Base-by-base conservation (phyloP, 1,140 invertebrate genomes). In the Batillaria attramentaria region DNA sequence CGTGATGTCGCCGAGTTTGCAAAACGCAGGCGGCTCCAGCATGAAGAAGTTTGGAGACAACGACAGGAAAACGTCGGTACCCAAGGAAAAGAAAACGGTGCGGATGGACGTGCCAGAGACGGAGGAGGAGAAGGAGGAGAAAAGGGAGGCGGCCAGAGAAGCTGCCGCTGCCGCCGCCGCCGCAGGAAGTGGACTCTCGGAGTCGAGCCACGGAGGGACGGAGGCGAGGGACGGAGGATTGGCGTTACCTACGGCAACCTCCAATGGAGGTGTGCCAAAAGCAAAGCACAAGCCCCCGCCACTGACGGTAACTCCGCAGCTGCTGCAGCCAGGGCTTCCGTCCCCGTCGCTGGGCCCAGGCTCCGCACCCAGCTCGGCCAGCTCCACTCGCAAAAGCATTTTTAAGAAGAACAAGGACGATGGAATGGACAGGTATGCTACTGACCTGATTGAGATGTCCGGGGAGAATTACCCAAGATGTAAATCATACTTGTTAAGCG, bases 331-430 rank as follows among this genome's bases (percentile, higher is more conserved):
- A n/a, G 54, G 54, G 4, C n/a, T 75, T 20, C 54, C 73, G 4
- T 75, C 73, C 39, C 73, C 73, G 10, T 42, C 54, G 54, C 62
- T 50, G 8, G 57, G 54, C 18, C 28, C 79, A 35, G 72, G 42
- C 37, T 75, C 82, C 39, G 74, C 46, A 16, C 79, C 78, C n/a
- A 79, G 86, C 16, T 77, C 75, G 37, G 81, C 84, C 79, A 93
- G 93, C 24, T 93, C 93, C 60, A 88, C 89, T 66, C 81, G 89
- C 28, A 86, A 82, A 77, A 81, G 79, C 13, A 95, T 96, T 80
- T 96, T 96, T 83, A 97, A 97, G 90, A 97, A 97, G 86, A 95
- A 95, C 84, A 94, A 95, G 77, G 96, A 92, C 78, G 97, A 98
- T 92, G 96, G 97, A 84, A 95, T 97, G 93, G 96, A 98, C 88